Base-by-base conservation (phyloP, 2,113 vertebrate genomes). In the Tylochromis polylepis region DNA sequence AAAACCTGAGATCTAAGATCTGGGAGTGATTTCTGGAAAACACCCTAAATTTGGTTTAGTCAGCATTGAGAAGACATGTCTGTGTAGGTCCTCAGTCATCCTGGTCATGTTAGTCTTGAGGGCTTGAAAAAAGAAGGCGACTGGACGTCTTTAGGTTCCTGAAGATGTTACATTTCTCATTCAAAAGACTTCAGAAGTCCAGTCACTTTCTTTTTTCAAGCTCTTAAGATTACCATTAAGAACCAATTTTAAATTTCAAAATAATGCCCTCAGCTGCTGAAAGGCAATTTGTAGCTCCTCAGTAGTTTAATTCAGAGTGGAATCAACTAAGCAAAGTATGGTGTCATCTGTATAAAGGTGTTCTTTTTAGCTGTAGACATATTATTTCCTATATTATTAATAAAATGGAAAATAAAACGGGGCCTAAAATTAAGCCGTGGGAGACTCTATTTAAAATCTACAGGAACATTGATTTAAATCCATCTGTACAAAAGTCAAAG, bases 341-440 rank as follows among this genome's bases (percentile, higher is more conserved):
- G 20, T 67, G 34, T 67, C 60, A 67, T 67, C 60, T 38, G 34
- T 34, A 38, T 67, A 67, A 67, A 67, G 34, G 34, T 67, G 34
- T 11, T 15, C 4, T 41, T 67, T 67, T 41, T 67, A 67, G 22
- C 20, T 67, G 34, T 67, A 67, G 62, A 4, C 36, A 41, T 67
- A 8, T 65, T 67, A 14, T 67, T 67, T 22, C 36, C 7, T 67
- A 22, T 67, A 9, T 67, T 67, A 67, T 5, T 41, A 22, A 22
- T 8, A 67, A 67, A 46, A 38, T 15, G 43, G 5, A 46, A 46
- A 46, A 12, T 46, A 46, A 3, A 67, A 38, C 14, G 11, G 6
- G 34, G 1, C 11, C 60, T 38, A 38, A 65, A 22, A n/a, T 38
- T 65, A 36, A 36, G 18, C 60, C 60, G 1, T 65, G 10, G 31